Percentiles rank a stretch among this genome's conserved stretches.
Evolutionary conservation across 2,888 invertebrate genomes (phyloP).

Genomic region (Ichneumoninae sp.): DNA sequence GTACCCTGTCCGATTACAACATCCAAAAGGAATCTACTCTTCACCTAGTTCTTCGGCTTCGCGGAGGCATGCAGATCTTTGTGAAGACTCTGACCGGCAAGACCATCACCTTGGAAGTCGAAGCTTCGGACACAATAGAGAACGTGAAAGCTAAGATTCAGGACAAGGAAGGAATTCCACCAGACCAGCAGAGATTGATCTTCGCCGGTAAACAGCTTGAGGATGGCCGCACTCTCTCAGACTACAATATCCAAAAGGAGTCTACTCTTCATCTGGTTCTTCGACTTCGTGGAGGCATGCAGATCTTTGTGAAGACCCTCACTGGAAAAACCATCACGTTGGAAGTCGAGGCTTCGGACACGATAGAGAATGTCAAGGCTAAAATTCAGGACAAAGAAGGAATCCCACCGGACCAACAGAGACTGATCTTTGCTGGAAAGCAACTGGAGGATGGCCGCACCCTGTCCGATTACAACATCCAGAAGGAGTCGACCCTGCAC

Average conservation of each 20-base stretch:
- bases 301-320: constrained; percentile 67
- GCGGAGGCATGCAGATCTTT: constrained; percentile 70
- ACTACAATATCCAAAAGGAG: constrained; percentile 70
- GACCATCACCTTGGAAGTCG: constrained; percentile 70
- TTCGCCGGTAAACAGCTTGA: constrained; percentile 69
- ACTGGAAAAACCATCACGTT: constrained; percentile 68
- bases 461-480: constrained; percentile 65
- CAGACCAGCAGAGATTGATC: constrained; percentile 68
- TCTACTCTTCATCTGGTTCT: constrained; percentile 67
- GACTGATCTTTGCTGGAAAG: constrained; percentile 69
- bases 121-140: constrained; percentile 69
- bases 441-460: constrained; percentile 70
- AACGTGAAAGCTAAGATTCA: constrained; percentile 70
- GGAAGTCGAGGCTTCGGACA: constrained; percentile 69
- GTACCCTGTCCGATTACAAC: constrained; percentile 66
- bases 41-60: constrained; percentile 67
- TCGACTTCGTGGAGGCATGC: constrained; percentile 68
- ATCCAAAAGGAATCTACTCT: constrained; percentile 70
- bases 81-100: constrained; percentile 70
- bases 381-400: constrained; percentile 71
- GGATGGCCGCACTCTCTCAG: constrained; percentile 66
- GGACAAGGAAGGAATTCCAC: constrained; percentile 70
- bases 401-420: constrained; percentile 70
- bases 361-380: constrained; percentile 68
- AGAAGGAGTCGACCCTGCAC: constrained; percentile 63